Conservation (phyloP, 2,797 vertebrate species). For the Megaceryle alcyon region DNA sequence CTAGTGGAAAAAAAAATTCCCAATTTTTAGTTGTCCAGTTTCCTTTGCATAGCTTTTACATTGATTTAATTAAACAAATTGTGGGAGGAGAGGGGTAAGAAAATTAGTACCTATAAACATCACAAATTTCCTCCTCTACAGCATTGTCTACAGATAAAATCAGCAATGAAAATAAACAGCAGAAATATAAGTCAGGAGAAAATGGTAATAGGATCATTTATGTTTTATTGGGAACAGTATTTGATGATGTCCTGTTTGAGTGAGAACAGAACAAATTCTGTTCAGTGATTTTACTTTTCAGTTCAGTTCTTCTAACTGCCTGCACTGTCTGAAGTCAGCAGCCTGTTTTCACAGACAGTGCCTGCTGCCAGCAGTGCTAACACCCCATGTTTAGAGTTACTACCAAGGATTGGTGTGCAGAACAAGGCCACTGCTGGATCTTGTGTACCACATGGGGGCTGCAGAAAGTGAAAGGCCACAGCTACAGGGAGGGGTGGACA, state of each 20-base stretch:
- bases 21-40: not conserved
- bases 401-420: too few relatives aligned
- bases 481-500: too few relatives aligned
- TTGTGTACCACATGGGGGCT: not conserved
- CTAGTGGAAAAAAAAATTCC: not conserved
- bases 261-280: too few relatives aligned
- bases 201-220: not conserved
- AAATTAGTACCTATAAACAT: not conserved
- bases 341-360: too few relatives aligned
- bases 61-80: not conserved
- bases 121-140: not conserved
- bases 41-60: not conserved
- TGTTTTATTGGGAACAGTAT: not conserved
- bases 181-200: not conserved
- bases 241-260: not conserved
- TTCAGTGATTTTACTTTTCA: too few relatives aligned
- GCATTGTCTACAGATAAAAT: not conserved
- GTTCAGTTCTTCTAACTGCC: too few relatives aligned
- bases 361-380: too few relatives aligned
- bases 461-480: too few relatives aligned
- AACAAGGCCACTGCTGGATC: too few relatives aligned
- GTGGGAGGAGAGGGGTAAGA: not conserved
- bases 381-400: too few relatives aligned
- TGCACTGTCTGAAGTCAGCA: too few relatives aligned
- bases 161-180: not conserved